Conservation (phyloP, 2,797 vertebrate species). For the Artibeus jamaicensis region DNA sequence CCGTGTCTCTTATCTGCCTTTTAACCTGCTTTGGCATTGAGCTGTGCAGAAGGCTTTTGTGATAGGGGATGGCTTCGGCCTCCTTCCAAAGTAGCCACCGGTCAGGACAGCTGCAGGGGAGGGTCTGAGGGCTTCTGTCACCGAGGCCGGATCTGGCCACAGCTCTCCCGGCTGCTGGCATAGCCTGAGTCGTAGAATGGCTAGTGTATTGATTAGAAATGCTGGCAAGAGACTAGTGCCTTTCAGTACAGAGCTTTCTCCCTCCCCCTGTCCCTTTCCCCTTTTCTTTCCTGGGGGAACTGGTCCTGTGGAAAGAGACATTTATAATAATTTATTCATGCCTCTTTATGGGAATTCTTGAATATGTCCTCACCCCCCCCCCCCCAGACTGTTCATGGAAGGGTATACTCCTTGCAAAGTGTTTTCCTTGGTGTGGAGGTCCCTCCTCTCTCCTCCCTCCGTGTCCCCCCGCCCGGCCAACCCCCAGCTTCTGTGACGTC, state of each 20-base stretch:
- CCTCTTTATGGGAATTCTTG: background rate
- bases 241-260: background rate
- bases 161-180: constrained; percentile 55
- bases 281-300: constrained; percentile 1
- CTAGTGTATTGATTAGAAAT: constrained; percentile 43
- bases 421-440: background rate
- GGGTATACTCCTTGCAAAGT: background rate
- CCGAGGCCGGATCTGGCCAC: constrained; percentile 44
- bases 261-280: rapidly evolving
- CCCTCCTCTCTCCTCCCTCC: background rate
- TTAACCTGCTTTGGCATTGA: constrained; percentile 47
- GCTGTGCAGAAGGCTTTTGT: constrained; percentile 49
- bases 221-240: constrained; percentile 41
- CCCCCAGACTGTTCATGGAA: background rate
- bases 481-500: constrained; percentile 50
- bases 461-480: background rate
- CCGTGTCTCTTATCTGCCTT: background rate
- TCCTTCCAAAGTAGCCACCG: constrained; percentile 54
- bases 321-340: background rate
- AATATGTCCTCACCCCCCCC: background rate
- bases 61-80: constrained; percentile 26
- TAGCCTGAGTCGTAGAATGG: constrained; percentile 31
- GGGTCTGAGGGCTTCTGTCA: constrained; percentile 43
- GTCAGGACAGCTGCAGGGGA: constrained; percentile 68
- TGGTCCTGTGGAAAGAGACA: background rate